These are phyloP conservation scores for Heliocidaris tuberculata DNA, from an alignment of 35 echinoderm and acorn worm genomes.

Conservation along the genomic window DNA sequence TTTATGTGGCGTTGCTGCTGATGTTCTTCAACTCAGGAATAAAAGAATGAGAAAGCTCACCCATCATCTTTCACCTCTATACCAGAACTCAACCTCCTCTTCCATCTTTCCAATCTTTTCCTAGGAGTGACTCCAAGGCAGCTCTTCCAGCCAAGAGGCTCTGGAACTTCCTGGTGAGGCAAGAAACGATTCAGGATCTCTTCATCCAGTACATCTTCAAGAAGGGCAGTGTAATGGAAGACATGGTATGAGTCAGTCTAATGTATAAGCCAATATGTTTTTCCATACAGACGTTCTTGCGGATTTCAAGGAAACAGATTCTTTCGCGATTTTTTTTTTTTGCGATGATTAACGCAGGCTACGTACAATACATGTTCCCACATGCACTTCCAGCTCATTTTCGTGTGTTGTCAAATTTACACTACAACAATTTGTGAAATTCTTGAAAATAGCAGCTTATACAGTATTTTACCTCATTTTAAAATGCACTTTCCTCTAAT, in stretches of 20 bases:
- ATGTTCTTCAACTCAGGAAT: not conserved
- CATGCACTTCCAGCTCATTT: not conserved
- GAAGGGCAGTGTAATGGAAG: constrained; percentile 74
- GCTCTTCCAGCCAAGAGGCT: constrained; percentile 75
- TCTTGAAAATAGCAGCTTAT: not conserved
- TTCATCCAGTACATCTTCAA: constrained; percentile 99
- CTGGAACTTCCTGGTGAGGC: constrained; percentile 96
- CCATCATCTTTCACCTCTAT: too few relatives aligned
- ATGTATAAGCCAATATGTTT: too few relatives aligned
- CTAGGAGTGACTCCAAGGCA: constrained; percentile 69
- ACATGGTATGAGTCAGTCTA: constrained; percentile 52
- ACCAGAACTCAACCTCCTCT: not conserved
- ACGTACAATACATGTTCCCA: not conserved
- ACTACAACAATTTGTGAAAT: not conserved
- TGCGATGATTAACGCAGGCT: not conserved
- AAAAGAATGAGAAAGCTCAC: not conserved
- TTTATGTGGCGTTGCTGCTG: not conserved
- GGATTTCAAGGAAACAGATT: not conserved
- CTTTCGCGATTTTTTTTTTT: not conserved
- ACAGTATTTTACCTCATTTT: not conserved
- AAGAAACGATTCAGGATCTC: constrained; percentile 87
- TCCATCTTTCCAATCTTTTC: not conserved
- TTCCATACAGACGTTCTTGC: too few relatives aligned
- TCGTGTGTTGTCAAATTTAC: too few relatives aligned
- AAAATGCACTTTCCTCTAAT: not conserved